phyloP scores from a whole-genome alignment of 2,888 invertebrate genomes.

The Pseudococcus longispinus region DNA sequence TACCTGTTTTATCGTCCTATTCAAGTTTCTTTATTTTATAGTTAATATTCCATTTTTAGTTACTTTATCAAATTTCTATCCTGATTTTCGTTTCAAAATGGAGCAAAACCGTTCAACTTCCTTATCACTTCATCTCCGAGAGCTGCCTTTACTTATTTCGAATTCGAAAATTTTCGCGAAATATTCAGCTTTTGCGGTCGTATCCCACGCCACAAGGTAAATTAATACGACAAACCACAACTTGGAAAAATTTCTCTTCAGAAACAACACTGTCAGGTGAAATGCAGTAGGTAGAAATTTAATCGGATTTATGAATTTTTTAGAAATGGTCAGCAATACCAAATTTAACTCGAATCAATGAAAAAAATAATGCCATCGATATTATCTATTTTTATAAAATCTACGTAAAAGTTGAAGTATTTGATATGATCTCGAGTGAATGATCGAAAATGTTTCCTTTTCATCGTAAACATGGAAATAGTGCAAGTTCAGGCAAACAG shows the following conservation, averaged over 20 bases:
- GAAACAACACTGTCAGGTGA: slow-evolving; percentile 4
- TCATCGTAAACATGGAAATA: slow-evolving; percentile 57
- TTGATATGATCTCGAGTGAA: neutral
- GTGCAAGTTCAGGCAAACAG: neutral
- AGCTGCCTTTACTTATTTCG: neutral
- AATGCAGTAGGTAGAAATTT: slow-evolving; percentile 3
- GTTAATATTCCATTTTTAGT: neutral
- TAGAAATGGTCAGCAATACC: neutral
- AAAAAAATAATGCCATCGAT: neutral
- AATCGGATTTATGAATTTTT: slow-evolving; percentile 5
- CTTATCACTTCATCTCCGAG: neutral
- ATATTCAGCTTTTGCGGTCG: neutral
- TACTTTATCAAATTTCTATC: neutral
- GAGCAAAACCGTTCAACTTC: neutral
- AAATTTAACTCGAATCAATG: neutral
- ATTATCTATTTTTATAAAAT: neutral
- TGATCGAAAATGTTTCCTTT: slow-evolving; percentile 57
- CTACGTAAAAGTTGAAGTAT: neutral
- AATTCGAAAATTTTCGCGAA: neutral
- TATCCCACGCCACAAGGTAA: neutral
- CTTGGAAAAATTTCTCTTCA: neutral
- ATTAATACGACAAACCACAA: neutral
- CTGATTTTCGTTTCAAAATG: neutral
- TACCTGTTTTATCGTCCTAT: neutral
- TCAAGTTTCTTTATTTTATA: neutral